Evolutionary conservation across 1,140 invertebrate species (phyloP).

Genomic region (Capitella teleta): DNA sequence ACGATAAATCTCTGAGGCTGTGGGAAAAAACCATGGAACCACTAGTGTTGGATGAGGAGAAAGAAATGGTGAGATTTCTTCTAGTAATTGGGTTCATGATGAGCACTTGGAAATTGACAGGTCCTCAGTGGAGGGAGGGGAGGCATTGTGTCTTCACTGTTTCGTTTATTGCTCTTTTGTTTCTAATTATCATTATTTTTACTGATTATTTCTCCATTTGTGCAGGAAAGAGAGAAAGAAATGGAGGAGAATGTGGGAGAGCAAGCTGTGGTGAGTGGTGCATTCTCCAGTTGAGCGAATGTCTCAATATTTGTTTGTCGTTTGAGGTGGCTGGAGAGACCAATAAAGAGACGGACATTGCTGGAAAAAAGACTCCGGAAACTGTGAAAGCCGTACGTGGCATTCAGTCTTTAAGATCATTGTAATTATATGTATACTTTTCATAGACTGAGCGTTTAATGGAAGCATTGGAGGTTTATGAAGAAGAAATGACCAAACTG

Average conservation of each 20-base stretch:
- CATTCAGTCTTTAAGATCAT: no score
- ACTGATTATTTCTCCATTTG: slow-evolving; percentile 1
- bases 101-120: no score
- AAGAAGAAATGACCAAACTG: no score
- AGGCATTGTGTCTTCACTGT: slow-evolving; percentile 1
- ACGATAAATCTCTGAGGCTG: slow-evolving; percentile 76
- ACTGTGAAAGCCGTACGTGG: slow-evolving; percentile 75
- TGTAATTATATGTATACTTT: no score
- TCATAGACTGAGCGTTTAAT: no score
- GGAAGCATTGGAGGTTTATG: no score
- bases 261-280: slow-evolving; percentile 52
- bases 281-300: neutral
- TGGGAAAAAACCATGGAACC: slow-evolving; percentile 79
- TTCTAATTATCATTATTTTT: neutral
- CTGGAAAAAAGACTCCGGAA: slow-evolving; percentile 79
- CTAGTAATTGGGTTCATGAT: neutral
- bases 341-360: slow-evolving; percentile 60
- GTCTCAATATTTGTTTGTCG: slow-evolving; percentile 3
- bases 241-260: slow-evolving; percentile 49
- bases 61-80: slow-evolving; percentile 52
- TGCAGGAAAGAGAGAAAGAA: slow-evolving; percentile 36
- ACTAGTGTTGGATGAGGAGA: slow-evolving; percentile 80
- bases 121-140: neutral
- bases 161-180: neutral
- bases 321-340: slow-evolving; percentile 42